These are phyloP conservation scores for Mohoua ochrocephala DNA, from an alignment of 2,113 vertebrate species.

Conservation along the genomic window DNA sequence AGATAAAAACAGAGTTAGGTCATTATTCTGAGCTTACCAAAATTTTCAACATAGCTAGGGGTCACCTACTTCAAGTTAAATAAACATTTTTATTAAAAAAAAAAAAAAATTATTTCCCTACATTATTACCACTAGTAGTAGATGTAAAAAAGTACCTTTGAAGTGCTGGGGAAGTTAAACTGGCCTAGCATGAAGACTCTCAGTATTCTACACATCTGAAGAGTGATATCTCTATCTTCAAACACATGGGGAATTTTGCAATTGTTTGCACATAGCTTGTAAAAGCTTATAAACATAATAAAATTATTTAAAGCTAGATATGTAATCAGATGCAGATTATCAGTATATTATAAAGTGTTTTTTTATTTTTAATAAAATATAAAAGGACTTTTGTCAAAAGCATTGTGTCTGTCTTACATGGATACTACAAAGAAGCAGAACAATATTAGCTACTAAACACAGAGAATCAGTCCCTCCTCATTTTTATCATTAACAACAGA, in stretches of 20 bases:
- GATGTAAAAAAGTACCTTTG: neutral
- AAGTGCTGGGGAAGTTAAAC: neutral
- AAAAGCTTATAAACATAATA: neutral
- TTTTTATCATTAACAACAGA: neutral
- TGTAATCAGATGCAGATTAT: neutral
- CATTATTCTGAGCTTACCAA: neutral
- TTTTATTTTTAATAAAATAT: neutral
- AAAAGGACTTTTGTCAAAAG: neutral
- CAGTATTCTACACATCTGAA: neutral
- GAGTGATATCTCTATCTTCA: neutral
- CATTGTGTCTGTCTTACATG: neutral
- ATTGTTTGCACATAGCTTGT: neutral
- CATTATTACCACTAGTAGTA: neutral
- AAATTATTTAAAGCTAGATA: neutral
- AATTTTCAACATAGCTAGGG: neutral
- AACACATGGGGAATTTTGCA: neutral
- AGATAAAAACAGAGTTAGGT: neutral
- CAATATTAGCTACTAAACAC: neutral
- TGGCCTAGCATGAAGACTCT: neutral
- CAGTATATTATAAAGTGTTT: neutral
- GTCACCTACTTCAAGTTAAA: neutral
- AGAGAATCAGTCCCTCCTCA: neutral
- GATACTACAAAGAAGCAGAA: neutral
- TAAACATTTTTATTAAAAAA: neutral
- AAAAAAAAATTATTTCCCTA: neutral